Conservation (phyloP, 2,113 vertebrate species). For the Nesospiza acunhae region DNA sequence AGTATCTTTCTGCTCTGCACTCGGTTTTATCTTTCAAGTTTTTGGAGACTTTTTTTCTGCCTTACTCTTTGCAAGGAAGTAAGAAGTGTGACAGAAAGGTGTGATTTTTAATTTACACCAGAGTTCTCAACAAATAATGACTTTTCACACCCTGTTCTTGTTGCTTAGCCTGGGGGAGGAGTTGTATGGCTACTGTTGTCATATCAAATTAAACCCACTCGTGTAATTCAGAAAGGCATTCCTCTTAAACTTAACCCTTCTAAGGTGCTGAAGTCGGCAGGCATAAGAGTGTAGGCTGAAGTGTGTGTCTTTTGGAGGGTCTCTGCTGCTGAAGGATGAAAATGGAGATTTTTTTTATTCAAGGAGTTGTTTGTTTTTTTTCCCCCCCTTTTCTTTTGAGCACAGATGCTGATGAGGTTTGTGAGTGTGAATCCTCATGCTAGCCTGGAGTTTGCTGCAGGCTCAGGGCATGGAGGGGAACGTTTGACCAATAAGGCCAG, state of each 20-base stretch:
- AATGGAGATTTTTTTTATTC: neutral
- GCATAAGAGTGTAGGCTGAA: neutral
- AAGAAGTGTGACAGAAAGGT: slow-evolving; percentile 77
- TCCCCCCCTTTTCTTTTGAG: neutral
- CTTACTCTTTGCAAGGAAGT: slow-evolving; percentile 65
- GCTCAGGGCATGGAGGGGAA: neutral
- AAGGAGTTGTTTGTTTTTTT: too few relatives aligned
- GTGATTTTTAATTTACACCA: slow-evolving; percentile 84
- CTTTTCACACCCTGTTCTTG: slow-evolving; percentile 75
- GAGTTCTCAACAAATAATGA: slow-evolving; percentile 77
- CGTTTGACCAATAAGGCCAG: neutral
- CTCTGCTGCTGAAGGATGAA: neutral
- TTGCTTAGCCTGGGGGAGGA: slow-evolving; percentile 69
- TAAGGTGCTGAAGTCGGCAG: neutral
- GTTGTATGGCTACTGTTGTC: slow-evolving; percentile 71
- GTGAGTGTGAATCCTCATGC: neutral
- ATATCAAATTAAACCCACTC: slow-evolving; percentile 64
- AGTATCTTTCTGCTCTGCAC: slow-evolving; percentile 21
- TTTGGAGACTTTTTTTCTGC: neutral
- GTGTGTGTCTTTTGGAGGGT: neutral
- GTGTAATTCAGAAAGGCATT: slow-evolving; percentile 30
- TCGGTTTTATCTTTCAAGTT: slow-evolving; percentile 33
- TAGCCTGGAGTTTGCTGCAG: neutral
- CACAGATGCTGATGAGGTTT: neutral
- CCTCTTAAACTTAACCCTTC: slow-evolving; percentile 71